Evolutionary conservation across 2,888 invertebrate genomes (phyloP), one percentile per base, ranked within the genome.

Genomic region (Bruchidius siliquastri): DNA sequence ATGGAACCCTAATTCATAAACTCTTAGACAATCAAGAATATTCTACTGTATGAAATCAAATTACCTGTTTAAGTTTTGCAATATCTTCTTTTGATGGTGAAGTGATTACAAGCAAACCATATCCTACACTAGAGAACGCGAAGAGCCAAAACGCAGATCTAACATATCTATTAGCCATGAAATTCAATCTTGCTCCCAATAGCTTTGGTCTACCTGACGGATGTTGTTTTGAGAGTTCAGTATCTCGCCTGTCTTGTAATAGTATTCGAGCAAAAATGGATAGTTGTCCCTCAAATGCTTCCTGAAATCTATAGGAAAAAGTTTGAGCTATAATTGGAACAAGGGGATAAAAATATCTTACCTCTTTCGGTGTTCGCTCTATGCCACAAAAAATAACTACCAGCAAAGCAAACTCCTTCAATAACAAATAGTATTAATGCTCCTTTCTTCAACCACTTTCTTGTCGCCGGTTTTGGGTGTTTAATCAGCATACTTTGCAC

Each of bases 341-440:
- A 70, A 32, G 22, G 22, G 71, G 21, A 32, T 68, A 67, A 72
- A 70, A 71, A 73, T 22, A 49, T 71, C 21, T 21, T 86, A 93
- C 94, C 92, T 89, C 91, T 89, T 81, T 92, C 90, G 71, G 89
- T 90, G 83, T 93, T 94, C 84, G 93, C 88, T 86, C 89, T 90
- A 83, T 88, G 87, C 90, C 92, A 94, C 80, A 91, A 82, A 76
- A 87, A 88, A 87, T 92, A 93, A 30, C 90, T 88, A 71, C 86
- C 90, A 69, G 89, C 88, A 83, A 93, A 89, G 26, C 88, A 87
- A 73, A 88, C 79, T 20, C 88, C 88, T 87, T 94, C 94, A 10
- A 88, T 82, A 70, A 90, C 83, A 81, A 93, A 87, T 26, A 92
- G 79, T 72, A 87, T 83, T 84, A 89, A 89, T 32, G 90, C 88